These are phyloP conservation scores for Sabellastarte sp. DNA, from an alignment of 2,888 invertebrate species.

Conservation along the genomic window DNA sequence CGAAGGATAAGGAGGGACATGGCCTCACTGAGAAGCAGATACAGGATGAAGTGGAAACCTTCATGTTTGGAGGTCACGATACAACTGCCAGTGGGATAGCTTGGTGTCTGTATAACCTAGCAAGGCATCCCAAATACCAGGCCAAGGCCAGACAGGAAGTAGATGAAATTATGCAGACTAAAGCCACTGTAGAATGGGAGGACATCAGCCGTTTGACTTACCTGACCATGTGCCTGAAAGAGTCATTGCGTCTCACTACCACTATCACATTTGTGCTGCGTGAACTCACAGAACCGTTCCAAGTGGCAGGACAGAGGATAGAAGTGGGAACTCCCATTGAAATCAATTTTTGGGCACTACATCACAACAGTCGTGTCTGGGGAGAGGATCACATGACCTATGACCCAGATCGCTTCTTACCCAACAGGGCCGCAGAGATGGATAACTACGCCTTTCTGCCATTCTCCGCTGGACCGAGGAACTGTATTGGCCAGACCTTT, in stretches of 20 bases:
- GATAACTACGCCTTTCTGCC: no score
- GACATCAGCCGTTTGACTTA: no score
- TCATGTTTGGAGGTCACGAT: no score
- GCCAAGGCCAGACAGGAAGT: slow-evolving; percentile 29
- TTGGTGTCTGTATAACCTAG: slow-evolving; percentile 34
- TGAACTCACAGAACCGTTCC: slow-evolving; percentile 8
- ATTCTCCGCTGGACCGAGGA: no score
- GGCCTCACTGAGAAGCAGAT: slow-evolving; percentile 40
- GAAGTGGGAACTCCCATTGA: slow-evolving; percentile 11
- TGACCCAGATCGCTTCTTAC: slow-evolving; percentile 36
- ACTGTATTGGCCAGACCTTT: no score
- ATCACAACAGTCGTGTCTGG: neutral
- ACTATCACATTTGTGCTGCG: slow-evolving; percentile 25
- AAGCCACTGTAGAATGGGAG: no score
- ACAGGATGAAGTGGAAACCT: slow-evolving; percentile 41
- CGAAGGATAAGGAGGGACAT: slow-evolving; percentile 36
- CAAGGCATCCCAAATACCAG: slow-evolving; percentile 30
- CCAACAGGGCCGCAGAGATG: no score
- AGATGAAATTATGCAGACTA: no score
- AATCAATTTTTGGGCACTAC: slow-evolving; percentile 2
- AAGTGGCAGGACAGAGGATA: slow-evolving; percentile 22
- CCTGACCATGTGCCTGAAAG: no score
- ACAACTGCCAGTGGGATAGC: slow-evolving; percentile 35
- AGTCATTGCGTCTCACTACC: no score
- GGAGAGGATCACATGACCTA: no score